Conservation (phyloP, 2,113 vertebrate species). For the Pitta sordida region DNA sequence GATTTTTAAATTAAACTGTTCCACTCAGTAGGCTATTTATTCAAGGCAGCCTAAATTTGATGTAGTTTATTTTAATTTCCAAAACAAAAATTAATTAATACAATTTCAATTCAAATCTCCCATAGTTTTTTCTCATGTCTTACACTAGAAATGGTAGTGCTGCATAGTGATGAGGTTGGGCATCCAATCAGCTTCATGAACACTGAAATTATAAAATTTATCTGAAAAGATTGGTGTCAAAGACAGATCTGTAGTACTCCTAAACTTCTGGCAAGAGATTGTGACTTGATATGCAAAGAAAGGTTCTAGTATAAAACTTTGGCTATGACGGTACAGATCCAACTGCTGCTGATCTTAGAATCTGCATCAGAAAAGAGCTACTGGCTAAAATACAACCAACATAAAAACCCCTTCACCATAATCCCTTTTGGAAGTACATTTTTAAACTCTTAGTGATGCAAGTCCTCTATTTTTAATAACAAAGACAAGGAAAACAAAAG, state of each 20-base stretch:
- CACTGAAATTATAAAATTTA: not conserved
- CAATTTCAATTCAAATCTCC: not conserved
- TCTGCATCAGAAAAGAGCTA: not conserved
- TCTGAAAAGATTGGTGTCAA: not conserved
- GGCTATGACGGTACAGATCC: not conserved
- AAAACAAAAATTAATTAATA: not conserved
- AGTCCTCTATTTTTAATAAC: not conserved
- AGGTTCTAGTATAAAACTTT: not conserved
- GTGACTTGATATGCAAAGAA: not conserved
- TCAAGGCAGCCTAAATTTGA: not conserved
- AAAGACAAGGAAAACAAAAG: not conserved
- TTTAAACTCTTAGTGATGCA: not conserved
- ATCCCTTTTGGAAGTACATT: not conserved
- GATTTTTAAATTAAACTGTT: not conserved
- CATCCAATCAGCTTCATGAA: not conserved
- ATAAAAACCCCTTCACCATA: not conserved
- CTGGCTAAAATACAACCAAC: not conserved
- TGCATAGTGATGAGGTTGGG: not conserved
- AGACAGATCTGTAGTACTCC: not conserved
- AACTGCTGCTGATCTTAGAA: not conserved
- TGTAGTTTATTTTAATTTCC: not conserved
- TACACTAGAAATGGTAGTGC: not conserved
- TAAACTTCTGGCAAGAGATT: not conserved
- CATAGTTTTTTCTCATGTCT: not conserved
- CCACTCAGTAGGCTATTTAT: not conserved